phyloP scores from a whole-genome alignment of 2,113 vertebrate species.

The Eretmochelys imbricata region DNA sequence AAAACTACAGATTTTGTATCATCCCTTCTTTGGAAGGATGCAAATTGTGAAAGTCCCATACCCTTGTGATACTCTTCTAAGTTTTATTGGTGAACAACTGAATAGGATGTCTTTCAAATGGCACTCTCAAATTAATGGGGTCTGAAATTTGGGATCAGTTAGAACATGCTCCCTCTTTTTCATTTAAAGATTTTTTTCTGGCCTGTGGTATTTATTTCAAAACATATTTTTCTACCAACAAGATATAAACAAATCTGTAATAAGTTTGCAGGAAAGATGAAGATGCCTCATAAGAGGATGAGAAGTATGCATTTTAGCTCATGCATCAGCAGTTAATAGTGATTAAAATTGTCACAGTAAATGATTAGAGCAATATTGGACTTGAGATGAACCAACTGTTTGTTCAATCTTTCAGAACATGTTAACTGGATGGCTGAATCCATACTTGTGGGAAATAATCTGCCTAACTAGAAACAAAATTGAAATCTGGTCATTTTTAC shows the following conservation, averaged over 20 bases:
- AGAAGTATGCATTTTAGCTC: not conserved
- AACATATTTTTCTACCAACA: not conserved
- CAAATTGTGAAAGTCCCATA: not conserved
- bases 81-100: not conserved
- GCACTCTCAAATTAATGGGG: not conserved
- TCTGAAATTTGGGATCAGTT: not conserved
- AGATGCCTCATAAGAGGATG: not conserved
- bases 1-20: not conserved
- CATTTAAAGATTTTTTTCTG: not conserved
- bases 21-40: not conserved
- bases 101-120: not conserved
- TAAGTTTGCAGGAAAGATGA: not conserved
- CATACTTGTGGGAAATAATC: not conserved
- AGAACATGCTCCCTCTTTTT: not conserved
- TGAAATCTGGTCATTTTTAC: not conserved
- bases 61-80: not conserved
- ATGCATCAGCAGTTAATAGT: not conserved
- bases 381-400: not conserved
- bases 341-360: not conserved
- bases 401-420: not conserved
- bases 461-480: not conserved
- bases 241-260: not conserved
- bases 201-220: not conserved
- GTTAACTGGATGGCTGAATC: not conserved
- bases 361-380: not conserved